phyloP scores from a whole-genome alignment of 2,113 vertebrate genomes.

The Chauna torquata region DNA sequence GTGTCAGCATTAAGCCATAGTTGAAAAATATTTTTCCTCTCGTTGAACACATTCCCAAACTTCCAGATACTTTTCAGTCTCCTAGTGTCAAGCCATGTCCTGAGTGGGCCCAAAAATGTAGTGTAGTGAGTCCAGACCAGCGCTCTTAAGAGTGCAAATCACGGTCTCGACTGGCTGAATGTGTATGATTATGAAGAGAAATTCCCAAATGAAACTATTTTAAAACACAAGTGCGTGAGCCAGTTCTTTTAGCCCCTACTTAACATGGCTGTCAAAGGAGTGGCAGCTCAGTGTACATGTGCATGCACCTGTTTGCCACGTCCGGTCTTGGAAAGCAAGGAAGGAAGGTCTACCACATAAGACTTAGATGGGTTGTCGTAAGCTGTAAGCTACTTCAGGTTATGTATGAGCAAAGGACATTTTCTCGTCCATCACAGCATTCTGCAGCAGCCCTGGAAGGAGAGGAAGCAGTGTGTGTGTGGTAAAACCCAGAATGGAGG shows the following conservation, averaged over 20 bases:
- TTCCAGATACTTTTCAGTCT: not conserved
- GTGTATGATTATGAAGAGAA: not conserved
- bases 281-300: not conserved
- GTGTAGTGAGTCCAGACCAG: not conserved
- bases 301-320: not conserved
- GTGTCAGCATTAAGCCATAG: not conserved
- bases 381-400: accelerated
- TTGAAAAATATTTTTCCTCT: not conserved
- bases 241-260: not conserved
- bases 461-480: accelerated
- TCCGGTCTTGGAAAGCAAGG: not conserved
- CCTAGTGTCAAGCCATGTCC: not conserved
- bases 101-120: not conserved
- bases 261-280: not conserved
- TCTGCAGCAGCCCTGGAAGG: not conserved
- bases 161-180: not conserved
- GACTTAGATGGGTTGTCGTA: not conserved
- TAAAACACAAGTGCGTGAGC: not conserved
- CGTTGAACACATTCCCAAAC: not conserved
- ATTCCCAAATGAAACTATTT: not conserved
- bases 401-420: not conserved
- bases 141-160: not conserved
- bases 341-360: not conserved
- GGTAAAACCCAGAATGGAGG: no score
- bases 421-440: not conserved